Evolutionary conservation across 2,888 invertebrate genomes (phyloP).

Genomic region (Cheilosia vulpina): DNA sequence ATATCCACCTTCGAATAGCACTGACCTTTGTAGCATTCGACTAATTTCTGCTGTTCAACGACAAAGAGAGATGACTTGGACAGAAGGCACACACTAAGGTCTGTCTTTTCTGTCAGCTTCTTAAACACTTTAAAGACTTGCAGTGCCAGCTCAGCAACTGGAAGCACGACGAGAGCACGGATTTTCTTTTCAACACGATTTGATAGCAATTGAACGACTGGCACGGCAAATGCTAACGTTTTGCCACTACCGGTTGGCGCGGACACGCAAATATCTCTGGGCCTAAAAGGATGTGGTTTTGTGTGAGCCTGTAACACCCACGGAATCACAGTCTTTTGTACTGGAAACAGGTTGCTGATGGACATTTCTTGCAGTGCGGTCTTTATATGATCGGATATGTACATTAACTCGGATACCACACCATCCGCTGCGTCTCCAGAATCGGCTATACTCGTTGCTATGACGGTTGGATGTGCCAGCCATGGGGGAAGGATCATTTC

Average conservation of each 20-base stretch:
- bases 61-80: constrained; percentile 88
- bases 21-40: constrained; percentile 84
- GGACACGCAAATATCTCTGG: constrained; percentile 96
- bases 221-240: constrained; percentile 96
- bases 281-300: constrained; percentile 87
- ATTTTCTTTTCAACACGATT: constrained; percentile 87
- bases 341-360: constrained; percentile 92
- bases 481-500: constrained; percentile 93
- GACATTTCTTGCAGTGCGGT: constrained; percentile 88
- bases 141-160: constrained; percentile 94
- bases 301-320: constrained; percentile 88
- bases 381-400: constrained; percentile 87
- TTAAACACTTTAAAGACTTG: constrained; percentile 95
- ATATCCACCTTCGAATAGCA: constrained; percentile 88
- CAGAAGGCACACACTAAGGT: constrained; percentile 88
- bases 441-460: constrained; percentile 89
- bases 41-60: constrained; percentile 87
- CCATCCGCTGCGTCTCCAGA: constrained; percentile 82
- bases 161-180: constrained; percentile 94
- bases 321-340: constrained; percentile 91
- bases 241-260: constrained; percentile 99
- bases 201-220: constrained; percentile 91
- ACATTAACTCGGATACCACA: constrained; percentile 84
- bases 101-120: constrained; percentile 87
- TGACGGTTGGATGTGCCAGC: constrained; percentile 91